A percentile compares a stretch with the other conserved stretches of the same genome.
Evolutionary conservation across 2,113 vertebrate genomes (phyloP).

Genomic region (Gymnobelideus leadbeateri): DNA sequence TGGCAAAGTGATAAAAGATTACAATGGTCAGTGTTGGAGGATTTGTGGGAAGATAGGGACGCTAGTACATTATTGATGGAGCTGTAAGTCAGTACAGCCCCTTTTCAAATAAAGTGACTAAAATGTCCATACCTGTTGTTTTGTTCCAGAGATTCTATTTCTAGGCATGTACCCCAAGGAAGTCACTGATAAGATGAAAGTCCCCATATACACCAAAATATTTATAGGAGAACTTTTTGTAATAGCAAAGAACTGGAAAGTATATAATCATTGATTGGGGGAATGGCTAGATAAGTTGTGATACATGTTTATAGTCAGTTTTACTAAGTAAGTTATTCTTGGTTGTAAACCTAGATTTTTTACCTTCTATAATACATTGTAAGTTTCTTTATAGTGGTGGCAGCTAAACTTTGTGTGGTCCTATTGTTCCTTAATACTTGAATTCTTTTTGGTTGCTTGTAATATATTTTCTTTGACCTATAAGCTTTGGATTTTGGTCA

Average conservation of each 20-base stretch:
- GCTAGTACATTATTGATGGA: not conserved
- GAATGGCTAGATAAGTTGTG: not conserved
- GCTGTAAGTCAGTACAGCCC: not conserved
- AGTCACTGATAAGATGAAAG: not conserved
- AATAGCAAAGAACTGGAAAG: not conserved
- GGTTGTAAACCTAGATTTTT: no score
- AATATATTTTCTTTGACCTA: not conserved
- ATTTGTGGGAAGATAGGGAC: not conserved
- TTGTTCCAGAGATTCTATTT: not conserved
- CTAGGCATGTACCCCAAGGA: not conserved
- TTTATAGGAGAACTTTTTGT: not conserved
- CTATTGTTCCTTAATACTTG: not conserved
- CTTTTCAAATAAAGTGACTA: not conserved
- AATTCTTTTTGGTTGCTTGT: not conserved
- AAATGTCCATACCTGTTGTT: not conserved
- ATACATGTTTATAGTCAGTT: not conserved
- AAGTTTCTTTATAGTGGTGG: no score
- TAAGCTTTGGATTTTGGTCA: no score
- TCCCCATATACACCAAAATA: not conserved
- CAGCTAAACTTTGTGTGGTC: not conserved
- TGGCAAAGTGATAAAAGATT: not conserved
- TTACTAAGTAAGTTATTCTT: not conserved
- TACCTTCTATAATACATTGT: no score
- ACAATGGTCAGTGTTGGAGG: not conserved
- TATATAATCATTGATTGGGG: not conserved